phyloP scores from a whole-genome alignment of 2,888 invertebrate genomes.

The Esperia sulphurella region DNA sequence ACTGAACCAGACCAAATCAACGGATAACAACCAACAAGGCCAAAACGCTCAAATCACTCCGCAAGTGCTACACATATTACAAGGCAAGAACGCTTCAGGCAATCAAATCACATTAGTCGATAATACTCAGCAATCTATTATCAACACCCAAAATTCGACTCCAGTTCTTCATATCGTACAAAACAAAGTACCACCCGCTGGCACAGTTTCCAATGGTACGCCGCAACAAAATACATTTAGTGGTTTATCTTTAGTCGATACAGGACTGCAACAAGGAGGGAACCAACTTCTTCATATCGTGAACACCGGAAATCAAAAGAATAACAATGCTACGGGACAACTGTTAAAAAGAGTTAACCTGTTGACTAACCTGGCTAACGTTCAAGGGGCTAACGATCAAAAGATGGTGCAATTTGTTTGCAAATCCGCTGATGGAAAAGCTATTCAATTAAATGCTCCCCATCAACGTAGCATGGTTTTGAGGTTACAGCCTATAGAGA shows the following conservation, averaged over 20 bases:
- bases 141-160: conserved; percentile 54
- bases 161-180: conserved; percentile 72
- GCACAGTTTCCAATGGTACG: conserved; percentile 39
- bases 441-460: conserved; percentile 76
- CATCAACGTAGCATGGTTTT: conserved; percentile 76
- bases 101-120: conserved; percentile 65
- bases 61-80: conserved; percentile 71
- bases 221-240: conserved; percentile 54
- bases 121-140: conserved; percentile 59
- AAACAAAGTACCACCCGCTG: conserved; percentile 45
- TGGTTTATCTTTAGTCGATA: conserved; percentile 64
- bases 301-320: conserved; percentile 64
- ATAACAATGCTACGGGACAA: conserved; percentile 50
- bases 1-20: conserved; percentile 49
- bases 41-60: conserved; percentile 36
- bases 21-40: conserved; percentile 44
- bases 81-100: conserved; percentile 62
- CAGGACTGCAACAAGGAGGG: conserved; percentile 62
- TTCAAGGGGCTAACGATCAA: conserved; percentile 70
- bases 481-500: conserved; percentile 65
- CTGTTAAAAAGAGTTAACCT: conserved; percentile 72
- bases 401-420: conserved; percentile 82
- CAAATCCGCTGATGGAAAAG: conserved; percentile 80
- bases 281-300: conserved; percentile 74
- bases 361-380: conserved; percentile 66